phyloP scores from a whole-genome alignment of 2,888 invertebrate genomes.

The Helicoverpa assulta region DNA sequence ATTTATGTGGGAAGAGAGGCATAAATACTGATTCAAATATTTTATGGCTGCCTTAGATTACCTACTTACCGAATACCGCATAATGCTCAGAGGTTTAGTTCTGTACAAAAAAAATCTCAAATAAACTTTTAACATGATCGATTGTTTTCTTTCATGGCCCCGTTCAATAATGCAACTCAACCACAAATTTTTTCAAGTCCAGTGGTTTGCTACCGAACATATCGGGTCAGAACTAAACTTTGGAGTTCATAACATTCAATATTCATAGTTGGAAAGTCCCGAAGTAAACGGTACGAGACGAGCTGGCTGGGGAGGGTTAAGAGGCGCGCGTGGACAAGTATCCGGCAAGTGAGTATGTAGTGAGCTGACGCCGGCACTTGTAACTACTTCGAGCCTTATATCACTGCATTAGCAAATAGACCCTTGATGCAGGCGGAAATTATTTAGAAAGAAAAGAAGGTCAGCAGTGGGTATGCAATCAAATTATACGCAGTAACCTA shows the following conservation, averaged over 20 bases:
- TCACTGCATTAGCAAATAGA: neutral
- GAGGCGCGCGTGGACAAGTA: slow-evolving; percentile 18
- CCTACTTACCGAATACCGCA: too few relatives aligned
- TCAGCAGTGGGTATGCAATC: too few relatives aligned
- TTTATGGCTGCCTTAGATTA: neutral
- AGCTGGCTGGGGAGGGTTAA: neutral
- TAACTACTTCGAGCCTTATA: neutral
- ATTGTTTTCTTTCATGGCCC: neutral
- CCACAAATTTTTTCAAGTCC: too few relatives aligned
- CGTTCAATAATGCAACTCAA: neutral
- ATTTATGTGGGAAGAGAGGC: slow-evolving; percentile 24
- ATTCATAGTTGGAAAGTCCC: neutral
- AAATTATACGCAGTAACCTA: too few relatives aligned
- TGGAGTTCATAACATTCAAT: neutral
- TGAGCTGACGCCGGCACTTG: slow-evolving; percentile 6
- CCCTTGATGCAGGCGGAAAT: neutral
- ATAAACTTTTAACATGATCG: too few relatives aligned
- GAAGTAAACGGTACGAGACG: neutral
- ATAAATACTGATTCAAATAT: slow-evolving; percentile 6
- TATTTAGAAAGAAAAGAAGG: neutral
- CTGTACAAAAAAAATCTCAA: too few relatives aligned
- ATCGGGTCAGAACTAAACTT: neutral
- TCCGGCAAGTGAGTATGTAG: neutral
- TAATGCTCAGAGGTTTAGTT: too few relatives aligned
- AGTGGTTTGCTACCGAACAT: neutral